These are phyloP conservation scores for Hemibagrus wyckioides DNA, from an alignment of 2,113 vertebrate species.

Conservation along the genomic window DNA sequence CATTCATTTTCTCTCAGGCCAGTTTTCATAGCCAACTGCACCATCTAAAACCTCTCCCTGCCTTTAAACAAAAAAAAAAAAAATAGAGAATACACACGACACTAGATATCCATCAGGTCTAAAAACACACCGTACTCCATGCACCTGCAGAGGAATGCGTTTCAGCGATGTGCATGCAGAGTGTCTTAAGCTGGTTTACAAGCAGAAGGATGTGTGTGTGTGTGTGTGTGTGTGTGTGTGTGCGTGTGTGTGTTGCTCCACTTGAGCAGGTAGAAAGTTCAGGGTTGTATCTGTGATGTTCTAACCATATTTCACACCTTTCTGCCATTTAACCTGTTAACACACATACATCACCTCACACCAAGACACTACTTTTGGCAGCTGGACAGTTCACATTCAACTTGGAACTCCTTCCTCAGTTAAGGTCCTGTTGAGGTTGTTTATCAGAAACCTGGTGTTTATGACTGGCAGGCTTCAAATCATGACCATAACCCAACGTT, in stretches of 20 bases:
- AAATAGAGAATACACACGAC: background rate
- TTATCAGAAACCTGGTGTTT: background rate
- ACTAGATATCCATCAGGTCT: background rate
- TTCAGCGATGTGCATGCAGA: background rate
- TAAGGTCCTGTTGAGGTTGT: background rate
- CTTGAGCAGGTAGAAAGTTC: background rate
- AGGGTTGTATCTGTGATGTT: background rate
- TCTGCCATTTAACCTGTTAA: slow-evolving; percentile 7
- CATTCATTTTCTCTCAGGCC: background rate
- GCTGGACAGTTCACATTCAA: background rate
- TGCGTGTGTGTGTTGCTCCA: background rate
- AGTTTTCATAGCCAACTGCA: background rate
- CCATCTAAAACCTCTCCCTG: background rate
- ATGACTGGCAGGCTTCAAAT: background rate
- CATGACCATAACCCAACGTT: background rate
- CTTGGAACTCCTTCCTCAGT: background rate
- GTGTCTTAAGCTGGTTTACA: background rate
- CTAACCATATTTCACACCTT: slow-evolving; percentile 20
- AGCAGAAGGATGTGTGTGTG: background rate
- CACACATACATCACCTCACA: slow-evolving; percentile 34
- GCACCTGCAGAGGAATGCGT: background rate
- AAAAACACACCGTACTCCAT: background rate
- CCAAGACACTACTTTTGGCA: slow-evolving; percentile 30
- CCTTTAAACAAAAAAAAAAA: background rate
- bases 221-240: background rate